These are phyloP conservation scores for Chironomus striatipennis DNA, from an alignment of 1,140 invertebrate genomes.

Conservation along the genomic window DNA sequence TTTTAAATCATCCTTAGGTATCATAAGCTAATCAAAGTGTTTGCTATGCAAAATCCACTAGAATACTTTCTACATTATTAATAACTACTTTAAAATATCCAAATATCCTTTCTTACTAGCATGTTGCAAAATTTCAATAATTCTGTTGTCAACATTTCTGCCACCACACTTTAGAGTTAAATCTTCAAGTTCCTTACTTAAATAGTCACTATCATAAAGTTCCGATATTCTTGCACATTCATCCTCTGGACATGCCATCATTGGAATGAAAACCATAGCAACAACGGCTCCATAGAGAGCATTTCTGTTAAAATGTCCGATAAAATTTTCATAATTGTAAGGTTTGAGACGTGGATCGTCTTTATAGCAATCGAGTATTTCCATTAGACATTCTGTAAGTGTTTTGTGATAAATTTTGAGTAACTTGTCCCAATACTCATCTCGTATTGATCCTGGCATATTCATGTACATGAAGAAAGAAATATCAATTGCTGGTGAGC, in stretches of 20 bases:
- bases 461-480: conserved; percentile 38
- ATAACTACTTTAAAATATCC: neutral
- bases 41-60: too few species aligned
- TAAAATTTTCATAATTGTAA: conserved; percentile 16
- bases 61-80: too few species aligned
- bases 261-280: conserved; percentile 4
- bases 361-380: neutral
- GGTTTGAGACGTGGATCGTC: neutral
- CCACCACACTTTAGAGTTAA: neutral
- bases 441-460: conserved; percentile 27
- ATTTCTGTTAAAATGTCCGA: neutral
- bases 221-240: conserved; percentile 11
- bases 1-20: too few species aligned
- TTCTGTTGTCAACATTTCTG: neutral
- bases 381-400: conserved; percentile 7
- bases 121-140: neutral
- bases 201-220: neutral
- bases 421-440: conserved; percentile 26
- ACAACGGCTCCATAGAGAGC: conserved; percentile 18
- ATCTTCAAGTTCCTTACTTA: neutral
- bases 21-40: too few species aligned
- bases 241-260: conserved; percentile 23
- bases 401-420: conserved; percentile 27
- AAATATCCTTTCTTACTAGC: neutral
- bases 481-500: conserved; percentile 33